phyloP scores from a whole-genome alignment of 2,888 invertebrate genomes.

The Morpho deidamia region DNA sequence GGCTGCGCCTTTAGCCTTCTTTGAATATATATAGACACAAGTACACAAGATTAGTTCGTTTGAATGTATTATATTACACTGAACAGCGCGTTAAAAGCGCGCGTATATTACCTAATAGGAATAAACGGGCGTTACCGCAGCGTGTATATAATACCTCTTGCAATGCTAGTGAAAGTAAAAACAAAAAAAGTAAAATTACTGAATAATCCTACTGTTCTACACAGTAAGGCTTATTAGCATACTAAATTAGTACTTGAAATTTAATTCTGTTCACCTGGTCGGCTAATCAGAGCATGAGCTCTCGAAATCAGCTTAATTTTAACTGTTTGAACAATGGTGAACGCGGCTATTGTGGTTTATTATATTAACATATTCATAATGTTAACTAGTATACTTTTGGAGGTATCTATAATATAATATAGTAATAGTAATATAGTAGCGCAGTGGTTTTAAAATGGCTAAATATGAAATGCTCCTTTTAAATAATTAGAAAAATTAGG shows the following conservation, averaged over 20 bases:
- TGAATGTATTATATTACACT: no score
- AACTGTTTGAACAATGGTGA: background rate
- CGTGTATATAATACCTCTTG: background rate
- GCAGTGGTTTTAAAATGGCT: no score
- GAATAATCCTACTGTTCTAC: background rate
- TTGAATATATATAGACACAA: no score
- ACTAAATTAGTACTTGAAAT: background rate
- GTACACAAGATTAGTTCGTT: no score
- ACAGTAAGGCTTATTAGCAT: constrained; percentile 13
- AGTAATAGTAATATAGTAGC: no score
- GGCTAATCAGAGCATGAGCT: constrained; percentile 28
- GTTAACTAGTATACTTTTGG: background rate
- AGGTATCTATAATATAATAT: background rate
- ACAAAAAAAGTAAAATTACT: background rate
- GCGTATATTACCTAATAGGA: no score
- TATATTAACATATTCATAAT: background rate
- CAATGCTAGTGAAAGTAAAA: background rate
- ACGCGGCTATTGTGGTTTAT: constrained; percentile 2
- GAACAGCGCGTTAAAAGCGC: no score
- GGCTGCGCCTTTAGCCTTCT: no score
- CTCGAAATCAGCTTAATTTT: constrained; percentile 11
- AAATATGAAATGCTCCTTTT: no score
- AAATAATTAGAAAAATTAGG: no score
- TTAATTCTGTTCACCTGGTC: constrained; percentile 10
- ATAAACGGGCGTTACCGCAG: no score